Base-by-base conservation (phyloP, 2,797 vertebrate species). In the Pantherophis alleghaniensis region DNA sequence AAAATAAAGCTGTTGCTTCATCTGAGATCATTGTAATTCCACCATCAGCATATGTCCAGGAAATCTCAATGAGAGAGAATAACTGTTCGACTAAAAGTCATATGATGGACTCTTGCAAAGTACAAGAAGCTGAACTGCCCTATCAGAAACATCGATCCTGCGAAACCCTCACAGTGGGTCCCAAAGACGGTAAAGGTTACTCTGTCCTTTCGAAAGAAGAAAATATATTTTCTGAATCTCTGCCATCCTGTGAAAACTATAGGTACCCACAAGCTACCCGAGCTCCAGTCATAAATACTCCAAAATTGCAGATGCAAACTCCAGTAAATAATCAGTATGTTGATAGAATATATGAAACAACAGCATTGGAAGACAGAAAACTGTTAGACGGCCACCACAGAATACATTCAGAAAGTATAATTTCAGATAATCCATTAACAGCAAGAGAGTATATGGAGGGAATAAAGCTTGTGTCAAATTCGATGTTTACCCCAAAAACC, bases 391-490 rank as follows among this genome's bases (percentile, higher is more conserved):
- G 56, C 5, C 63, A 53, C 4, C 86, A 18, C 16, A 26, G 55
- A 57, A 56, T 53, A 9, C 83, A 37, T 0, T 88, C 4, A 0
- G 94, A 93, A n/a, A 89, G 28, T 59, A 2, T 91, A 0, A 3
- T 91, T 66, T 66, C 92, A 37, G 0, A 86, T 0, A 3, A 7
- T 28, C 26, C 32, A 0, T 37, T 86, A 51, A 86, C 0, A 91
- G 69, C 24, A 0, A 28, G 9, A 83, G 94, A 96, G 79, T 93
- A 95, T 55, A 90, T 93, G 0, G 93, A 96, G 10, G 95, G 97
- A 90, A 97, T 98, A 87, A 96, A 96, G 92, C 95, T 59, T 95
- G 92, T 11, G 94, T 96, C 87, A n/a, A 97, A 60, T 95, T 74
- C 89, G 95, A 96, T 91, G 95, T 86, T 83, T 92, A 60, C 86